phyloP scores from a whole-genome alignment of 2,113 vertebrate genomes.

The Maccullochella peelii region DNA sequence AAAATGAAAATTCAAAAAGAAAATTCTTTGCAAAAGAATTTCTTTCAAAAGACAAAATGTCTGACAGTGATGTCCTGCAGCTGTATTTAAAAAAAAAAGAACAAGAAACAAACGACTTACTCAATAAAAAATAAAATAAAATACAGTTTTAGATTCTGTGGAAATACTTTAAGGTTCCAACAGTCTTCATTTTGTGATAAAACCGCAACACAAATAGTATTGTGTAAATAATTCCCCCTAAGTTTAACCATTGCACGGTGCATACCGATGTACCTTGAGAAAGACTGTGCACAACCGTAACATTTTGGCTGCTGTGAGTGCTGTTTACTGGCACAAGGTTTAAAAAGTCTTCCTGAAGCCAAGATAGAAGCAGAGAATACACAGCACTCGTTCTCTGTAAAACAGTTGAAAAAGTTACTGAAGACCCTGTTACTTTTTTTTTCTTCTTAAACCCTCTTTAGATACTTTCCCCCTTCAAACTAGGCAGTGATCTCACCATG shows the following conservation, averaged over 20 bases:
- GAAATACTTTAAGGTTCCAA: constrained; percentile 36
- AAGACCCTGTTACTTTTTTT: constrained; percentile 37
- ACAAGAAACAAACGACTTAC: background rate
- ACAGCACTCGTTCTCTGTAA: constrained; percentile 46
- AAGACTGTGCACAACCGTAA: constrained; percentile 58
- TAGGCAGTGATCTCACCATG: constrained; percentile 80
- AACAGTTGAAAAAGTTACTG: constrained; percentile 69
- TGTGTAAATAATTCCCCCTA: constrained; percentile 66
- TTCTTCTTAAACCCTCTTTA: constrained; percentile 70
- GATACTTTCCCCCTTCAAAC: constrained; percentile 71
- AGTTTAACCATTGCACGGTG: constrained; percentile 59
- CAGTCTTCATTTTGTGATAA: constrained; percentile 53
- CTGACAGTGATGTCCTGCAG: constrained; percentile 31
- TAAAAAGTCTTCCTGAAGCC: constrained; percentile 58
- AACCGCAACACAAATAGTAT: constrained; percentile 63
- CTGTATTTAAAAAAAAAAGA: background rate
- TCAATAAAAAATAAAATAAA: constrained; percentile 1
- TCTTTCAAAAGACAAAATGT: constrained; percentile 46
- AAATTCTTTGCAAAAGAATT: constrained; percentile 33
- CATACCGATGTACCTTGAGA: constrained; percentile 60
- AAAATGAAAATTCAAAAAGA: constrained; percentile 31
- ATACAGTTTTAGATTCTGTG: constrained; percentile 29
- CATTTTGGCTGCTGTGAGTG: constrained; percentile 64
- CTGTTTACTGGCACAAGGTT: constrained; percentile 70
- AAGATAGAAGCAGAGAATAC: constrained; percentile 67